Conservation (phyloP, 2,113 vertebrate species). For the Salvelinus fontinalis region DNA sequence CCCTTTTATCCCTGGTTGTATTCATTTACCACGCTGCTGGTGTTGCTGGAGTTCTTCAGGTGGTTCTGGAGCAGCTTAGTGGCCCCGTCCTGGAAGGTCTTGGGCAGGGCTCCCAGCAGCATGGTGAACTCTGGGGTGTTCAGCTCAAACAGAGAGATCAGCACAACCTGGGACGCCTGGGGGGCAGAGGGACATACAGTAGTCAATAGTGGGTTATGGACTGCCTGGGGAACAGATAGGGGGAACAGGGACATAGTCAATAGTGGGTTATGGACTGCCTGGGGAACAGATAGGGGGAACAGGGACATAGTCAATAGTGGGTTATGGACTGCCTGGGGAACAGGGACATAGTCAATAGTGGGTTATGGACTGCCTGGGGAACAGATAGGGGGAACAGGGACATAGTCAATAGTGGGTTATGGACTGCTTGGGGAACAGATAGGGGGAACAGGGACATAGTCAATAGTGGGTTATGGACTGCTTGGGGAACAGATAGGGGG, state of each 20-base stretch:
- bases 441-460: too few relatives aligned
- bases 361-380: slow-evolving; percentile 81
- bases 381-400: too few relatives aligned
- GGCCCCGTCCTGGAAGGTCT: slow-evolving; percentile 99
- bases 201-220: too few relatives aligned
- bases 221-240: too few relatives aligned
- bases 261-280: too few relatives aligned
- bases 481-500: slow-evolving; percentile 65
- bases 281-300: neutral
- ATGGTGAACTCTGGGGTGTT: slow-evolving; percentile 99
- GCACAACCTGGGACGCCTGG: slow-evolving; percentile 95
- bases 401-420: too few relatives aligned
- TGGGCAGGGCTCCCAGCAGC: slow-evolving; percentile 97
- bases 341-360: too few relatives aligned
- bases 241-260: too few relatives aligned
- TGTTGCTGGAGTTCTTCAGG: slow-evolving; percentile 96
- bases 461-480: slow-evolving; percentile 69
- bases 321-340: too few relatives aligned
- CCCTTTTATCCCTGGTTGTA: neutral
- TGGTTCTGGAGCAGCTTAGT: slow-evolving; percentile 97
- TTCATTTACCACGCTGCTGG: slow-evolving; percentile 81
- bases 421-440: slow-evolving; percentile 81
- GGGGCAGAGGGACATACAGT: too few relatives aligned
- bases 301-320: too few relatives aligned
- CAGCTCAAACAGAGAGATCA: slow-evolving; percentile 95